Percentiles rank a stretch among this genome's conserved stretches.
Conservation (phyloP, 2,797 vertebrate species). For the Psittacula echo region DNA sequence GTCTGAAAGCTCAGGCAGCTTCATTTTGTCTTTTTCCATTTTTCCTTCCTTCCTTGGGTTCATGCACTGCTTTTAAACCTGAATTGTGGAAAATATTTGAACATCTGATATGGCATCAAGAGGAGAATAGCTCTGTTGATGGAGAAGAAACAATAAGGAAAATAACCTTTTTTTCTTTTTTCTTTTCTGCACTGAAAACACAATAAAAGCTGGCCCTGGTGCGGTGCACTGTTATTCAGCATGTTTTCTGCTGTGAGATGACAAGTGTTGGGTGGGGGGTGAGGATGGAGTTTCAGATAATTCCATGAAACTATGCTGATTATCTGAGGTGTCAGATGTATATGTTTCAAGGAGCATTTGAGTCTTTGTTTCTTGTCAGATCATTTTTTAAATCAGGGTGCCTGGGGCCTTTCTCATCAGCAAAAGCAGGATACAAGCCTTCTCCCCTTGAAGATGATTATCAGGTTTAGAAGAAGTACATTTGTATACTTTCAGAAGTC, state of each 20-base stretch:
- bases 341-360: constrained; percentile 55
- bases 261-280: constrained; percentile 18
- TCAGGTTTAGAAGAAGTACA: constrained; percentile 55
- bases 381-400: constrained; percentile 66
- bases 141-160: not conserved
- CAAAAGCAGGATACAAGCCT: constrained; percentile 62
- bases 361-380: constrained; percentile 57
- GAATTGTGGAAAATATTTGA: not conserved
- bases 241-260: constrained; percentile 42
- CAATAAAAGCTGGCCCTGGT: not conserved
- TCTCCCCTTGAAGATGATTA: constrained; percentile 38
- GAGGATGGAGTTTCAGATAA: constrained; percentile 66
- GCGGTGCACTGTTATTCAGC: not conserved
- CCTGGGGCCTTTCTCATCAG: constrained; percentile 55
- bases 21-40: not conserved
- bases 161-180: not conserved
- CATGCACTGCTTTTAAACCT: not conserved
- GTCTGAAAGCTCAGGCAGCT: not conserved
- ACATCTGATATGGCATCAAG: constrained; percentile 51
- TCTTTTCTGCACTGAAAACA: not conserved
- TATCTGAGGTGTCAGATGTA: constrained; percentile 64
- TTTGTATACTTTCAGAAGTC: constrained; percentile 57
- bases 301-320: constrained; percentile 61
- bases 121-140: constrained; percentile 24
- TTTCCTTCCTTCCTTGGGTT: not conserved